Evolutionary conservation across 2,113 vertebrate species (phyloP).

Genomic region (Oriolus oriolus): DNA sequence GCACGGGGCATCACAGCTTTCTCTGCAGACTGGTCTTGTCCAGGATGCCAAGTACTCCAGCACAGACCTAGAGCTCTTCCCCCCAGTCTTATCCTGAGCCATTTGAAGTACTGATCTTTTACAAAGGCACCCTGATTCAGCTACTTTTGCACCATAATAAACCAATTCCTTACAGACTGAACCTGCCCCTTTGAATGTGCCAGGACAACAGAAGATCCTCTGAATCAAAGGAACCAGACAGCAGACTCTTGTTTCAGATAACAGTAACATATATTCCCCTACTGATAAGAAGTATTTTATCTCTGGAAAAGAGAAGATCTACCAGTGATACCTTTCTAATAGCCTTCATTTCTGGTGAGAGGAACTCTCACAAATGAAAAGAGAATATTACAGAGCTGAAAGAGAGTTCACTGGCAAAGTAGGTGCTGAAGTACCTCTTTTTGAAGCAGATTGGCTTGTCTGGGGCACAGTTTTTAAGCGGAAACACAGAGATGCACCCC

Average conservation of each 20-base stretch:
- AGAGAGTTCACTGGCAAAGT: background rate
- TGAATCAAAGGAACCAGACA: background rate
- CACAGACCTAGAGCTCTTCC: background rate
- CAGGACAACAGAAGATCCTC: background rate
- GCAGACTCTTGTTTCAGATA: constrained; percentile 13
- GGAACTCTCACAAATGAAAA: constrained; percentile 36
- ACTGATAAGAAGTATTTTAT: constrained; percentile 13
- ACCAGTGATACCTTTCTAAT: constrained; percentile 13
- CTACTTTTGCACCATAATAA: background rate
- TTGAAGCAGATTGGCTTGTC: background rate
- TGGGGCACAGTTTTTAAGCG: background rate
- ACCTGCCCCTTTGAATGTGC: background rate
- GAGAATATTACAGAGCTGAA: constrained; percentile 20
- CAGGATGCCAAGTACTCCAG: background rate
- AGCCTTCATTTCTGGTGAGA: constrained; percentile 28
- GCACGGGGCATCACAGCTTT: fast-evolving
- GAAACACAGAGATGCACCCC: background rate
- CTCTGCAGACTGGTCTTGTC: background rate
- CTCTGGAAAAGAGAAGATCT: constrained; percentile 33
- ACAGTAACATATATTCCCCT: background rate
- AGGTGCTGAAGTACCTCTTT: background rate
- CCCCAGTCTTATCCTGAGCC: background rate
- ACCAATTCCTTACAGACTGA: background rate
- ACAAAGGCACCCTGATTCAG: background rate
- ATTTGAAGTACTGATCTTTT: background rate